Conservation (phyloP, 2,113 vertebrate species). For the Seriola rivoliana region DNA sequence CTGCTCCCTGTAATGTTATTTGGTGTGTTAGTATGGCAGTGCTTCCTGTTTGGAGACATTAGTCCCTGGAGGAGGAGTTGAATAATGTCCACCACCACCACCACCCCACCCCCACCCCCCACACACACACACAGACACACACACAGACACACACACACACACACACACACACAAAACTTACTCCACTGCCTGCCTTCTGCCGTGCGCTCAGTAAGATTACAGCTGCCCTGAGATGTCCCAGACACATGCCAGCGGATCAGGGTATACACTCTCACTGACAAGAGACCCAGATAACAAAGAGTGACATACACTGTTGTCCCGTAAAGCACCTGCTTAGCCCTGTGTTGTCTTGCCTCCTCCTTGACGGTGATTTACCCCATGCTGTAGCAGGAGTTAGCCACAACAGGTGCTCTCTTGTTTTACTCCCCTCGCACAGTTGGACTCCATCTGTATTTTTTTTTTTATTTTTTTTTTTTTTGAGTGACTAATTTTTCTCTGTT, state of each 20-base stretch:
- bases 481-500: constrained; percentile 4
- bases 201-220: constrained; percentile 62
- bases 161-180: constrained; percentile 1
- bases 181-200: constrained; percentile 44
- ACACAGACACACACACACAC: neutral
- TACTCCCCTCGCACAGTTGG: constrained; percentile 33
- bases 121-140: constrained; percentile 5
- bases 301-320: constrained; percentile 40
- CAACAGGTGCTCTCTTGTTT: constrained; percentile 60
- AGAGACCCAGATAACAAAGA: constrained; percentile 53
- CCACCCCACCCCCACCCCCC: too few relatives aligned
- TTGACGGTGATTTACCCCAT: constrained; percentile 46
- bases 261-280: constrained; percentile 63
- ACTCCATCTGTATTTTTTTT: constrained; percentile 8
- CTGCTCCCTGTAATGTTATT: constrained; percentile 27
- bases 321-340: constrained; percentile 60
- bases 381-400: constrained; percentile 24
- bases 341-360: constrained; percentile 50
- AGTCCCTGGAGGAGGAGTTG: constrained; percentile 43
- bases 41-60: constrained; percentile 58
- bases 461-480: neutral
- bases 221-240: constrained; percentile 68
- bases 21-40: constrained; percentile 45
- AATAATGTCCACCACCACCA: constrained; percentile 29
- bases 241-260: constrained; percentile 56